Conservation (phyloP, 2,797 vertebrate genomes). For the Cryptoblepharus egeriae region DNA sequence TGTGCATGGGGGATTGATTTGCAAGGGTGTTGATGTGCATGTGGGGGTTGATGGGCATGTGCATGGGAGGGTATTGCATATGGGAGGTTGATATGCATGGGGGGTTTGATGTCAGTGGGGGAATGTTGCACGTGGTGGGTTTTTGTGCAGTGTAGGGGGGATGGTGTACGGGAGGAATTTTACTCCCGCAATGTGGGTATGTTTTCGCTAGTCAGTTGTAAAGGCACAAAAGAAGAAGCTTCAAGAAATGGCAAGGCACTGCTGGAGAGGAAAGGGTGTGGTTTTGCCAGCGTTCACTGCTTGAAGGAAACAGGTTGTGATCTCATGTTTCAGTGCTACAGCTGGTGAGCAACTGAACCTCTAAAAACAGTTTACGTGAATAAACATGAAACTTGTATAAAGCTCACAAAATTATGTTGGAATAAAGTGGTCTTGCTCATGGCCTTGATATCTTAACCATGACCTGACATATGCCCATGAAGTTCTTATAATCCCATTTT, state of each 20-base stretch:
- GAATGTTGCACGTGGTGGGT: no score
- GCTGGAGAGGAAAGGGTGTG: background rate
- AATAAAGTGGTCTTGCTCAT: background rate
- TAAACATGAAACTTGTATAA: background rate
- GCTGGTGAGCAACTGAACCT: background rate
- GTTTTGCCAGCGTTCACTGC: background rate
- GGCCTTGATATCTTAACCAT: background rate
- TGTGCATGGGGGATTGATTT: no score
- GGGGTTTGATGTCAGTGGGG: no score
- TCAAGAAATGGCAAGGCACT: background rate
- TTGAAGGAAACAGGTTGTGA: background rate
- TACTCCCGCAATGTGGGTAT: no score
- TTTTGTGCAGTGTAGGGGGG: no score
- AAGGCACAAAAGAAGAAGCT: background rate
- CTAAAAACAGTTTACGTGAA: background rate
- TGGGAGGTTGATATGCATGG: no score
- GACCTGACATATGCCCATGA: background rate
- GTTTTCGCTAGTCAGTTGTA: no score
- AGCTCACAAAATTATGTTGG: background rate
- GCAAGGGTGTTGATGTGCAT: no score
- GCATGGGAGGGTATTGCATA: no score
- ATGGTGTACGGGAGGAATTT: no score
- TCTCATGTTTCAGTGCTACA: background rate
- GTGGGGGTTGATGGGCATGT: no score
- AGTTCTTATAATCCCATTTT: background rate